Evolutionary conservation across 2,888 invertebrate species (phyloP), one percentile per base, ranked within the genome.

Genomic region (Cerastoderma edule): DNA sequence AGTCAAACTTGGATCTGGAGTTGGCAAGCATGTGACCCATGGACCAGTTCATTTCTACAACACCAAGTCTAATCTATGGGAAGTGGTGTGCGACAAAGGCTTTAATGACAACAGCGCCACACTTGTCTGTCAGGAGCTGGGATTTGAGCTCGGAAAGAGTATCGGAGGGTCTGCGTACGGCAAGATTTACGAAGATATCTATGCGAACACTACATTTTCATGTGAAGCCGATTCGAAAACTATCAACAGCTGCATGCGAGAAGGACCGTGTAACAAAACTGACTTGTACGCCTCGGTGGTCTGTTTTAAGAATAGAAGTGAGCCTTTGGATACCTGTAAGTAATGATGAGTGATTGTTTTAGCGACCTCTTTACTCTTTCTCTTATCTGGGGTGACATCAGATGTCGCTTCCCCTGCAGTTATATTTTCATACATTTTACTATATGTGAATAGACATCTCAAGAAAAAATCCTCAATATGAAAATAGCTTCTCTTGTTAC

Each of bases 111-210:
- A 75, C 63, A 84, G 88, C 30, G 90, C 90, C 16, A 80, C 78
- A 6, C 68, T 84, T 4, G 85, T 88, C 0, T 90, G 90, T 72
- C 76, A 78, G 39, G 84, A 85, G 24, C 83, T 89, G 16, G 88
- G 87, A 19, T 89, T 86, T 63, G 79, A 81, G 6, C 81, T 82
- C 24, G 89, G 89, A n/a, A 78, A 75, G 44, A 83, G 88, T 8
- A 75, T 89, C 19, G 75, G 83, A 35, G 85, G 89, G 10, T 89
- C 89, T 0, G 89, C 88, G 0, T 89, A 87, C 64, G 88, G 88
- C 13, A 83, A 81, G 64, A 83, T 78, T 13, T 85, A 80, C 70
- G 81, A 84, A 64, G 70, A 80, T n/a, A 79, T 84, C 33, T 35
- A 81, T 6, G 72, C 70, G 24, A 87, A 87, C 56, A 83, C 79